A percentile compares a stretch with the other conserved stretches of the same genome.
These are phyloP conservation scores for Myotis findleyi DNA, from an alignment of 2,797 vertebrate genomes.

Conservation along the genomic window DNA sequence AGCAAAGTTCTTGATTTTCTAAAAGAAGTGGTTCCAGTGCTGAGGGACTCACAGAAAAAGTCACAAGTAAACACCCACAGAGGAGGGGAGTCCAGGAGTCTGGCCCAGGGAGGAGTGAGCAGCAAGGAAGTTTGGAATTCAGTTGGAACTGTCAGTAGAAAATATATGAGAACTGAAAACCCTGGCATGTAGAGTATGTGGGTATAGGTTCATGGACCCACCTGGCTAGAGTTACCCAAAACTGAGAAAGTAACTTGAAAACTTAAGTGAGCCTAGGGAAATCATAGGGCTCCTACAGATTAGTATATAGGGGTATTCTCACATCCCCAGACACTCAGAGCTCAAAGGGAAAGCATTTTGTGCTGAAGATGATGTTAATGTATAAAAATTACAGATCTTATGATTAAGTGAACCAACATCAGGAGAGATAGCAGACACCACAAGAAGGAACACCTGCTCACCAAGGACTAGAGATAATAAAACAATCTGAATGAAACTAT, in stretches of 20 bases:
- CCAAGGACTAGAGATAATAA: background rate
- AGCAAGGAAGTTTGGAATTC: background rate
- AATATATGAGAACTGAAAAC: constrained; percentile 43
- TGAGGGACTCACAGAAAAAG: background rate
- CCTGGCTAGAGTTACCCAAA: constrained; percentile 27
- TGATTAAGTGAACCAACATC: constrained; percentile 25
- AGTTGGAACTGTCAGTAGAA: background rate
- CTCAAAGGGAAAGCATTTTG: constrained; percentile 35
- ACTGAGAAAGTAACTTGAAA: constrained; percentile 53
- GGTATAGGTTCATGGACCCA: background rate
- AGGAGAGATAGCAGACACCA: background rate
- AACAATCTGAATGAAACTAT: background rate
- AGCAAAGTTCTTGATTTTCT: background rate
- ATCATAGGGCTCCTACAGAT: background rate
- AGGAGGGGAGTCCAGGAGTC: background rate
- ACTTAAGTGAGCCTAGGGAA: constrained; percentile 25
- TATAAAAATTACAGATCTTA: background rate
- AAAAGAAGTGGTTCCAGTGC: background rate
- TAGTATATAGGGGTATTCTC: background rate
- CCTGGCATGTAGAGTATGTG: background rate
- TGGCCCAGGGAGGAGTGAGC: background rate
- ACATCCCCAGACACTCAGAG: background rate
- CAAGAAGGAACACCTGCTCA: background rate
- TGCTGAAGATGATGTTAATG: background rate
- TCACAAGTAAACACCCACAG: background rate